These are phyloP conservation scores for Trachelus stipa DNA, from an alignment of 2,888 invertebrate species.

Conservation along the genomic window DNA sequence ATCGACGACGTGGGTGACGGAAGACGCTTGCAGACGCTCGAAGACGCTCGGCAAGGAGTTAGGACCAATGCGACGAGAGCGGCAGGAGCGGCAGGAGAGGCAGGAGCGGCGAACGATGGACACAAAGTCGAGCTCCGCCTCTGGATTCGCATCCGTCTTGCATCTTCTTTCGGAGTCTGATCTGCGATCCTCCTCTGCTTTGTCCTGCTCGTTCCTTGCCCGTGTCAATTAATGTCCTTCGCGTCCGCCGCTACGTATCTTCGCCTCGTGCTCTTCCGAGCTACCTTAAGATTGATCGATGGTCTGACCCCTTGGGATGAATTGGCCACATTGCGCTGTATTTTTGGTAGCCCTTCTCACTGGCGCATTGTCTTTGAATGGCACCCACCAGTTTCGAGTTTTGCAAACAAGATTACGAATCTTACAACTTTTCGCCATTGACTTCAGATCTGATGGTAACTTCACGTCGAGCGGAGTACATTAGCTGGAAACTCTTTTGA, in stretches of 20 bases:
- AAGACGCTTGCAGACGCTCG: conserved; percentile 37
- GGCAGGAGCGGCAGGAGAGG: conserved; percentile 37
- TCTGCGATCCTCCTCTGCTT: conserved; percentile 28
- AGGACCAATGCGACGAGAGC: conserved; percentile 52
- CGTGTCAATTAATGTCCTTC: conserved; percentile 65
- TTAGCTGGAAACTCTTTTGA: too few species aligned
- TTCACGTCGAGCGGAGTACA: too few species aligned
- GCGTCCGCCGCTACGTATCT: conserved; percentile 38
- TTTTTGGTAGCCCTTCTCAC: conserved; percentile 42
- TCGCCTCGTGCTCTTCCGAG: conserved; percentile 15
- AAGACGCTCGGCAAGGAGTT: conserved; percentile 9
- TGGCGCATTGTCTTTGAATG: conserved; percentile 1
- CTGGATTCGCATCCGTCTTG: conserved; percentile 45
- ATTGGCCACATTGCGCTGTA: conserved; percentile 29
- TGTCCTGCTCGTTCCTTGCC: conserved; percentile 39
- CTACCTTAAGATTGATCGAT: conserved; percentile 59
- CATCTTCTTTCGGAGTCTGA: conserved; percentile 32
- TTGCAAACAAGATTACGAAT: too few species aligned
- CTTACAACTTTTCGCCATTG: too few species aligned
- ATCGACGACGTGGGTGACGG: conserved; percentile 60
- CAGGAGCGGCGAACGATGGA: conserved; percentile 50
- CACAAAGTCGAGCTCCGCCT: conserved; percentile 61
- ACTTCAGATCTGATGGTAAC: too few species aligned
- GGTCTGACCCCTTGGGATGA: conserved; percentile 29
- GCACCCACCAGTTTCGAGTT: not conserved